A percentile compares a stretch with the other conserved stretches of the same genome.
phyloP scores from a whole-genome alignment of 2,113 vertebrate genomes.

The Stigmatopora nigra region DNA sequence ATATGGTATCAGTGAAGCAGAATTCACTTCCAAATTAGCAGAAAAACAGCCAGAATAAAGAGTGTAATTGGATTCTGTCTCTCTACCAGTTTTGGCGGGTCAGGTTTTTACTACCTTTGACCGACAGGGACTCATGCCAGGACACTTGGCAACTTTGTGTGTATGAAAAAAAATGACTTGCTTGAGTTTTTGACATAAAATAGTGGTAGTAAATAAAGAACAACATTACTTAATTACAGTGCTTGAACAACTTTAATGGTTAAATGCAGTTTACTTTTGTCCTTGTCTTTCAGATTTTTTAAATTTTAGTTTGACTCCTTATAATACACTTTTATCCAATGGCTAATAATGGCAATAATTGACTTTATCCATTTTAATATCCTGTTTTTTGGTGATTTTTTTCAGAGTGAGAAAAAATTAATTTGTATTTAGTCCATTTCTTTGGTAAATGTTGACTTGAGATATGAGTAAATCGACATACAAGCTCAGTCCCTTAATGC shows the following conservation, averaged over 20 bases:
- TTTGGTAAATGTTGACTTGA: too few relatives aligned
- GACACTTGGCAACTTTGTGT: background rate
- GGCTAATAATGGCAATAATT: too few relatives aligned
- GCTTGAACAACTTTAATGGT: background rate
- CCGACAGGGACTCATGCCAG: slow-evolving; percentile 27
- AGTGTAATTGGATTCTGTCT: slow-evolving; percentile 46
- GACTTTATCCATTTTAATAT: too few relatives aligned
- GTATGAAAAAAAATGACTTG: slow-evolving; percentile 14
- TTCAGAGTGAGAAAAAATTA: too few relatives aligned
- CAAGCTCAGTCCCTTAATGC: too few relatives aligned
- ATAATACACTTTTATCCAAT: background rate
- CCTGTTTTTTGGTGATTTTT: too few relatives aligned
- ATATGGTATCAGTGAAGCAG: slow-evolving; percentile 17
- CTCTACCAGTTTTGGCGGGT: slow-evolving; percentile 26
- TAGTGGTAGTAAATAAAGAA: background rate
- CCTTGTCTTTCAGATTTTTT: background rate
- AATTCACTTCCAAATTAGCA: slow-evolving; percentile 26
- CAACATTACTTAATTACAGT: background rate
- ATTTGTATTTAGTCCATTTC: too few relatives aligned
- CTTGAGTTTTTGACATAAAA: slow-evolving; percentile 22
- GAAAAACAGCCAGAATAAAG: slow-evolving; percentile 36
- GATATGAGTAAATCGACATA: too few relatives aligned
- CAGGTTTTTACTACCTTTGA: slow-evolving; percentile 30
- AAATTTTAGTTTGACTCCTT: background rate
- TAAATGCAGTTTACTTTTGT: background rate